Evolutionary conservation across 2,888 invertebrate species (phyloP).

Genomic region (Drosophila niveifrons): DNA sequence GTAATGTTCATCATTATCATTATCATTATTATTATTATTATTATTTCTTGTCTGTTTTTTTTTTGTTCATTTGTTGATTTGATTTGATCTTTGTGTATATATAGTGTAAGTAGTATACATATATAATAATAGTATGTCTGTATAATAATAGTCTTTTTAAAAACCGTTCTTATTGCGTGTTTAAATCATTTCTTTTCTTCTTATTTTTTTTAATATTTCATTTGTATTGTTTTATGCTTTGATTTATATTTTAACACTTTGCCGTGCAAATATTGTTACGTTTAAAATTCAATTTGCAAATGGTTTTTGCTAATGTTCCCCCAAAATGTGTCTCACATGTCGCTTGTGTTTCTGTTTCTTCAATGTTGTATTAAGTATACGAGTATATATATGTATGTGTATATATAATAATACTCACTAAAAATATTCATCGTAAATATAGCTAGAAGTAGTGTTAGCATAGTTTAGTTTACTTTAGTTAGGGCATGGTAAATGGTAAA

Average conservation of each 20-base stretch:
- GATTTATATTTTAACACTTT: conserved; percentile 56
- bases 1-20: conserved; percentile 64
- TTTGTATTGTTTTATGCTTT: background rate
- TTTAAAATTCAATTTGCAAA: conserved; percentile 75
- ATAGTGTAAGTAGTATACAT: conserved; percentile 38
- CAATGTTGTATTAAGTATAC: conserved; percentile 23
- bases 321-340: conserved; percentile 80
- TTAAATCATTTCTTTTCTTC: conserved; percentile 30
- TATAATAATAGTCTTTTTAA: conserved; percentile 79
- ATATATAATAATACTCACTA: conserved; percentile 38
- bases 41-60: conserved; percentile 42
- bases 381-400: background rate
- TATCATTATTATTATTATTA: background rate
- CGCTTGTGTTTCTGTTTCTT: conserved; percentile 56
- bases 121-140: conserved; percentile 48
- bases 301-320: conserved; percentile 72
- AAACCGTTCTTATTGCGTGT: conserved; percentile 76
- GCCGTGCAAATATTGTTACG: conserved; percentile 63
- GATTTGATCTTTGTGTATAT: conserved; percentile 41
- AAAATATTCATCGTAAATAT: conserved; percentile 53
- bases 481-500: conserved; percentile 32
- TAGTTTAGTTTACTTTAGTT: conserved; percentile 44
- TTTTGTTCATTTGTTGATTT: conserved; percentile 13
- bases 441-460: conserved; percentile 55
- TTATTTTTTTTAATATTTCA: conserved; percentile 65